Percentiles rank a stretch among this genome's conserved stretches.
Evolutionary conservation across 2,888 invertebrate genomes (phyloP).

Genomic region (Tillus elongatus): DNA sequence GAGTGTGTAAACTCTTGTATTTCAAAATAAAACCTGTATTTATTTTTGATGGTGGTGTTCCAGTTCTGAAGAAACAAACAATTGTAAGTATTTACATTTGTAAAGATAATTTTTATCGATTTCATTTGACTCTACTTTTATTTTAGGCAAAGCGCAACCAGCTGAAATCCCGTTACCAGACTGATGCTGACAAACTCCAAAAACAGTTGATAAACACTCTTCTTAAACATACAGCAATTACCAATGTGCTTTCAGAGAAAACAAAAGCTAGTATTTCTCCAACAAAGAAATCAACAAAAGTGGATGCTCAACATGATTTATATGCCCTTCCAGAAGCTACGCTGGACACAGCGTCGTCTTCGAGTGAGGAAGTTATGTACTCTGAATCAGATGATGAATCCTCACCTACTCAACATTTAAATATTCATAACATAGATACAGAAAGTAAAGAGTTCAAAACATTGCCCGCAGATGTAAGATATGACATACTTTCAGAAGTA

Average conservation of each 20-base stretch:
- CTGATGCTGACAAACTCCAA: slow-evolving; percentile 64
- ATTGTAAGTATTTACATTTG: slow-evolving; percentile 55
- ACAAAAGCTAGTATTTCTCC: slow-evolving; percentile 34
- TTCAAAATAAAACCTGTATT: slow-evolving; percentile 95
- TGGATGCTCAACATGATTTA: slow-evolving; percentile 48
- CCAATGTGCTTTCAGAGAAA: slow-evolving; percentile 51
- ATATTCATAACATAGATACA: slow-evolving; percentile 73
- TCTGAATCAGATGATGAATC: slow-evolving; percentile 14
- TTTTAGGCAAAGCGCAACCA: slow-evolving; percentile 66
- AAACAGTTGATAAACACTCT: slow-evolving; percentile 63
- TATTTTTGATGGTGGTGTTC: slow-evolving; percentile 96
- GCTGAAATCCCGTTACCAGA: slow-evolving; percentile 58
- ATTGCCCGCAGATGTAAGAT: slow-evolving; percentile 81
- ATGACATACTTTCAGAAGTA: slow-evolving; percentile 83
- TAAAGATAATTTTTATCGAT: slow-evolving; percentile 9
- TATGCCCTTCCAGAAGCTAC: background rate
- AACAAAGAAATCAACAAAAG: slow-evolving; percentile 12
- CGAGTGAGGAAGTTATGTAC: slow-evolving; percentile 13
- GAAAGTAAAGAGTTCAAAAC: slow-evolving; percentile 69
- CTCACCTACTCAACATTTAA: slow-evolving; percentile 45
- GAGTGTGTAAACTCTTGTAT: slow-evolving; percentile 91
- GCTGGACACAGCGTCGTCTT: slow-evolving; percentile 16
- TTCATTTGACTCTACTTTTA: slow-evolving; percentile 8
- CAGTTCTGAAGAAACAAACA: slow-evolving; percentile 83
- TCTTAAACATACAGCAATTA: slow-evolving; percentile 71